These are phyloP conservation scores for Phylloscopus whistleri DNA, from an alignment of 2,113 vertebrate genomes.

Conservation along the genomic window DNA sequence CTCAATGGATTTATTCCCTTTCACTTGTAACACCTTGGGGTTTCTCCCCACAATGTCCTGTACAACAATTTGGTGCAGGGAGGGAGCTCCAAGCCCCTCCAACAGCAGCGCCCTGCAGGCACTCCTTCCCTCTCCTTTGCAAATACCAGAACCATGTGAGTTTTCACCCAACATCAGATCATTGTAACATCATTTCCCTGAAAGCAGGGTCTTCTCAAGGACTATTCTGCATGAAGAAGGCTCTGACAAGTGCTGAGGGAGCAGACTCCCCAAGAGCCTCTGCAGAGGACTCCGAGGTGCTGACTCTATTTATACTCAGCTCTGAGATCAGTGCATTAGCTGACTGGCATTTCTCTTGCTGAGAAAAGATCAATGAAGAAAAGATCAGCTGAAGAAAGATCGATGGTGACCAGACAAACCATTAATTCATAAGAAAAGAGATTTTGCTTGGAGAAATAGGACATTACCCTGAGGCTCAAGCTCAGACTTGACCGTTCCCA, in stretches of 20 bases:
- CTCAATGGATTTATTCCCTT: not conserved
- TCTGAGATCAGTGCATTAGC: constrained; percentile 14
- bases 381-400: constrained; percentile 51
- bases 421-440: constrained; percentile 49
- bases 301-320: not conserved
- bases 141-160: not conserved
- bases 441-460: constrained; percentile 47
- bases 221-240: not conserved
- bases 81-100: not conserved
- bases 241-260: not conserved
- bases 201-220: not conserved
- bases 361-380: constrained; percentile 57
- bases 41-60: not conserved
- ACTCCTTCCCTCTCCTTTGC: not conserved
- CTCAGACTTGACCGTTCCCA: constrained; percentile 12
- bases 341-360: constrained; percentile 38
- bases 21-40: not conserved
- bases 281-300: not conserved
- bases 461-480: not conserved
- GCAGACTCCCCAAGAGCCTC: not conserved
- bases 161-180: not conserved
- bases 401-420: constrained; percentile 43
- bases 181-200: not conserved
- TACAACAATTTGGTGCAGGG: not conserved
- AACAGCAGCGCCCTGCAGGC: not conserved